Evolutionary conservation across 2,888 invertebrate species (phyloP).

Genomic region (Pelosia muscerda): DNA sequence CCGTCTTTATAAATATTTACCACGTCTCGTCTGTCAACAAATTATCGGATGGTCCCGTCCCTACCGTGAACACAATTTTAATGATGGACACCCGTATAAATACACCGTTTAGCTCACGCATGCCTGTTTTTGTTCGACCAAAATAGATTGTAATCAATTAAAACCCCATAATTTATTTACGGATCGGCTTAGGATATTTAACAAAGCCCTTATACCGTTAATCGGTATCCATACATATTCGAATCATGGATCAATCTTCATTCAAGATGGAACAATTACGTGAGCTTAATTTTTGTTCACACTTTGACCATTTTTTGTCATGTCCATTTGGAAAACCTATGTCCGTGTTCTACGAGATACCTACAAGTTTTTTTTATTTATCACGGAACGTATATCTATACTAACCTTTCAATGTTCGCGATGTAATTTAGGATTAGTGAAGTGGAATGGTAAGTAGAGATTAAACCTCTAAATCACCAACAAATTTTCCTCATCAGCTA

Average conservation of each 20-base stretch:
- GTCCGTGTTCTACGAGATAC: too few relatives aligned
- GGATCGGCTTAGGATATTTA: not conserved
- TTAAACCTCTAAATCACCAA: too few relatives aligned
- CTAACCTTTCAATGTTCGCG: not conserved
- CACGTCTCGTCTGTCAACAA: constrained; percentile 59
- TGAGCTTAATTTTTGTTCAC: not conserved
- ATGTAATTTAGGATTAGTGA: not conserved
- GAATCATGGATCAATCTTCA: not conserved
- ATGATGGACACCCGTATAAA: constrained; percentile 32
- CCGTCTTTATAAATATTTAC: constrained; percentile 47
- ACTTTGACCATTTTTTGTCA: not conserved
- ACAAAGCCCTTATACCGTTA: not conserved
- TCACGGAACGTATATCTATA: too few relatives aligned
- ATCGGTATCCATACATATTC: not conserved
- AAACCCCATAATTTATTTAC: constrained; percentile 25
- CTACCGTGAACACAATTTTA: constrained; percentile 25
- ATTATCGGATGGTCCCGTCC: constrained; percentile 52
- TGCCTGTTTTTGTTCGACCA: constrained; percentile 19
- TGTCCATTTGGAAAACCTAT: too few relatives aligned
- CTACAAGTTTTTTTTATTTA: too few relatives aligned
- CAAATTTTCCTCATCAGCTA: too few relatives aligned
- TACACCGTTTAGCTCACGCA: constrained; percentile 24
- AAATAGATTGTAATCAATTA: constrained; percentile 33
- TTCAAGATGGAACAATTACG: not conserved
- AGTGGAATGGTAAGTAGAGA: not conserved